Base-by-base conservation (phyloP, 2,888 invertebrate genomes). In the Leptodirus hochenwartii region DNA sequence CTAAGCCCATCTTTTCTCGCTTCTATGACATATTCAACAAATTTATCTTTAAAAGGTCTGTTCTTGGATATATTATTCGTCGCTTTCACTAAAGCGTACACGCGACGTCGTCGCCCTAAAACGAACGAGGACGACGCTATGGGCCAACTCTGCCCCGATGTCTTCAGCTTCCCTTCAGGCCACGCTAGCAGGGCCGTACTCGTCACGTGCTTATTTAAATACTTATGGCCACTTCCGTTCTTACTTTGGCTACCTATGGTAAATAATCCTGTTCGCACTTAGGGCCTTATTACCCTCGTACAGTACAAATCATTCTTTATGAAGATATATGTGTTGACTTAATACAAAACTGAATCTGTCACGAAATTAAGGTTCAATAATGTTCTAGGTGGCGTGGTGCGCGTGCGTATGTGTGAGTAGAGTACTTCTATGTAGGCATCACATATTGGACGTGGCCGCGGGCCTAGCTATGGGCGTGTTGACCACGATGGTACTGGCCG, bases 151-250 rank as follows among this genome's bases (percentile, higher is more conserved):
- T 81, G 85, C 0, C 79, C 88, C 0, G 91, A 91, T 53, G 78
- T 85, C 44, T 95, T 75, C 51, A 73, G 78, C 27, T 96, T 96
- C 51, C 96, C 95, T 8, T 95, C 93, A 0, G 93, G 93, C 0
- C 95, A 96, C 53, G 74, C 87, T 1, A 87, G 91, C 15, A 60
- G 95, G 41, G 72, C 85, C 1, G 66, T 76, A 4, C 68, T 80
- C 49, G 59, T 93, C 13, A 61, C 74, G 3, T 69, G 71, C 34
- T 77, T 81, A 47, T 74, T 87, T 37, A 61, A 66, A 3, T 56
- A 62, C 35, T 44, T 77, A 12, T 66, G 66, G 50, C 71, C 76
- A 0, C 41, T 78, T 2, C 58, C 69, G 2, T 33, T 47, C 10
- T n/a, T n/a, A n/a, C n/a, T n/a, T n/a, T n/a, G n/a, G n/a, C n/a